A percentile compares a stretch with the other conserved stretches of the same genome.
Evolutionary conservation across 2,113 vertebrate species (phyloP).

Genomic region (Stegastes partitus): DNA sequence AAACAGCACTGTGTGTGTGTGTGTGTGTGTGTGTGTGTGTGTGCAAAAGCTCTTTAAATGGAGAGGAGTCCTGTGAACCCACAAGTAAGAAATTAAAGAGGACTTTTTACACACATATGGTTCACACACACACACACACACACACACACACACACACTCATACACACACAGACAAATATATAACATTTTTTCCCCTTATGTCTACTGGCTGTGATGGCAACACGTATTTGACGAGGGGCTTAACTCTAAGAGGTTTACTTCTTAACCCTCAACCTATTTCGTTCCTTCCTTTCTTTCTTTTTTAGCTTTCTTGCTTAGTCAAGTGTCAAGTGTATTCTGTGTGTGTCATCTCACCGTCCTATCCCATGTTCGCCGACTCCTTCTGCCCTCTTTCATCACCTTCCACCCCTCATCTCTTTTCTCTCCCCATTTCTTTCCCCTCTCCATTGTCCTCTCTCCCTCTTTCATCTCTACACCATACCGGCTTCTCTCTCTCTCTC

Average conservation of each 20-base stretch:
- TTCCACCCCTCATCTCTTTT: conserved; percentile 9
- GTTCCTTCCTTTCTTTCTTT: background rate
- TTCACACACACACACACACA: background rate
- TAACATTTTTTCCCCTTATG: background rate
- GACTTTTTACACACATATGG: background rate
- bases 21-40: background rate
- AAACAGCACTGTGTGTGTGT: too few species aligned
- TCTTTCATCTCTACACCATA: conserved; percentile 37
- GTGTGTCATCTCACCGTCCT: background rate
- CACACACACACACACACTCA: background rate
- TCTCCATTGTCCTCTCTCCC: conserved; percentile 32
- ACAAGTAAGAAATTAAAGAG: background rate
- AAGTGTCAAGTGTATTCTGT: background rate
- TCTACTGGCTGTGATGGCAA: conserved; percentile 27
- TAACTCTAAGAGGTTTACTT: conserved; percentile 47
- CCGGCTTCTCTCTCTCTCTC: conserved; percentile 35
- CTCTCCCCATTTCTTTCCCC: conserved; percentile 26
- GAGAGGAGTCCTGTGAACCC: background rate
- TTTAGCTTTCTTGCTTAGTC: background rate
- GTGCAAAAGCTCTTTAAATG: background rate
- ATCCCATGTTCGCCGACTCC: conserved; percentile 12
- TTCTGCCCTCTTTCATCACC: conserved; percentile 16
- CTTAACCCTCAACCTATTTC: conserved; percentile 7
- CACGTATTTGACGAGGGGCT: conserved; percentile 40
- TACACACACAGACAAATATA: too few species aligned